phyloP scores from a whole-genome alignment of 2,888 invertebrate species.

The Galerucella pusilla region DNA sequence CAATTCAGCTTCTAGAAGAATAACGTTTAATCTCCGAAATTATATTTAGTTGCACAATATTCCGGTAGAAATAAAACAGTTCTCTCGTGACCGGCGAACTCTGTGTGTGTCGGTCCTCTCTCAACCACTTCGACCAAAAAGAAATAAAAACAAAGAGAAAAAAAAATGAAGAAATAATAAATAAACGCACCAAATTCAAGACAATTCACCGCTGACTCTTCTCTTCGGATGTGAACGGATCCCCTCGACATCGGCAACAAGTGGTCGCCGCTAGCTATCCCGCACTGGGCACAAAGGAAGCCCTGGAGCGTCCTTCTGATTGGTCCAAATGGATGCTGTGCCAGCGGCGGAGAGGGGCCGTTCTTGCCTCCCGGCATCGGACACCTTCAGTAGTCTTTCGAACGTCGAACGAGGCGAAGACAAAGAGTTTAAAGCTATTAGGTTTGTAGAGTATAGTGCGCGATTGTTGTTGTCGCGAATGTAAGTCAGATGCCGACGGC shows the following conservation, averaged over 20 bases:
- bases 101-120: constrained; percentile 15
- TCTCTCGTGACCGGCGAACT: constrained; percentile 25
- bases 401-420: constrained; percentile 53
- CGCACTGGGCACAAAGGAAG: constrained; percentile 54
- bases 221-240: constrained; percentile 36
- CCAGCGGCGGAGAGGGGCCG: constrained; percentile 51
- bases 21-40: neutral
- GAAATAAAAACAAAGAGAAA: constrained; percentile 12
- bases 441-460: constrained; percentile 27
- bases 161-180: constrained; percentile 31
- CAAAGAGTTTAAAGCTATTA: constrained; percentile 28
- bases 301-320: constrained; percentile 54
- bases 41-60: constrained; percentile 8
- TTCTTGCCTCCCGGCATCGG: constrained; percentile 53
- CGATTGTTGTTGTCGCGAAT: constrained; percentile 27
- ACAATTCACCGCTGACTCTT: constrained; percentile 38
- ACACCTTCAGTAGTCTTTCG: constrained; percentile 63
- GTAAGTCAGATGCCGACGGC: constrained; percentile 48
- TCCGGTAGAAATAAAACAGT: constrained; percentile 23
- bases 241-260: constrained; percentile 51
- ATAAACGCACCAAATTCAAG: constrained; percentile 39
- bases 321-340: constrained; percentile 63
- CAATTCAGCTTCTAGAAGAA: neutral
- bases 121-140: constrained; percentile 29
- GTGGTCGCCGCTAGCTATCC: constrained; percentile 54